Evolutionary conservation across 2,113 vertebrate species (phyloP).

Genomic region (Symphodus melops): DNA sequence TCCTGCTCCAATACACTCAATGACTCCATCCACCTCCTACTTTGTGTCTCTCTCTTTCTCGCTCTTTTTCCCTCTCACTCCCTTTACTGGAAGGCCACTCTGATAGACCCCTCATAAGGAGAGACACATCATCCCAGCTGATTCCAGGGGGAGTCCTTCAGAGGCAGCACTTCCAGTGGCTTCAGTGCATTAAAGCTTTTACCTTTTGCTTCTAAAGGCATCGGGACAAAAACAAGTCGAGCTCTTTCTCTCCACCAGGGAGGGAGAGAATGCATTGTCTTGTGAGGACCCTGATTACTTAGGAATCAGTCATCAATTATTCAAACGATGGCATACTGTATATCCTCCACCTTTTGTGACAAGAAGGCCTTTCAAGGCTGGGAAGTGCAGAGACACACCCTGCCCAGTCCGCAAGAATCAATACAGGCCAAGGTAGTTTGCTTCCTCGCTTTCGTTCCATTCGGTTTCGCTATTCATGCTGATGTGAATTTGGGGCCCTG

Average conservation of each 20-base stretch:
- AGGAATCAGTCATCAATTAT: conserved; percentile 83
- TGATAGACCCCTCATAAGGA: conserved; percentile 71
- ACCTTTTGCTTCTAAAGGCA: conserved; percentile 82
- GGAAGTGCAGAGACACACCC: conserved; percentile 77
- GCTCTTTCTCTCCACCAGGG: conserved; percentile 74
- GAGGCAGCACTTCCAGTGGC: conserved; percentile 82
- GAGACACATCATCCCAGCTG: conserved; percentile 77
- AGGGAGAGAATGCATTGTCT: conserved; percentile 81
- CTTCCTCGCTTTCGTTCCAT: conserved; percentile 56
- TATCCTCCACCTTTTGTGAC: conserved; percentile 82
- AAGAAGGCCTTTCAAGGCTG: conserved; percentile 78
- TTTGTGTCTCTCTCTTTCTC: conserved; percentile 37
- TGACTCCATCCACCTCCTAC: conserved; percentile 59
- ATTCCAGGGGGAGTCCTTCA: conserved; percentile 80
- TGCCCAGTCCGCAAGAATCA: conserved; percentile 71
- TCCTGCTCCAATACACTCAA: conserved; percentile 50
- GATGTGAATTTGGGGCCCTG: conserved; percentile 62
- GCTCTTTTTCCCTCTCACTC: conserved; percentile 49
- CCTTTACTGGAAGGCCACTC: conserved; percentile 80
- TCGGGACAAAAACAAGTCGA: conserved; percentile 78
- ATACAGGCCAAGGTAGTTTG: conserved; percentile 69
- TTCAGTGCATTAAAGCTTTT: conserved; percentile 84
- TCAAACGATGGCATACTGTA: conserved; percentile 75
- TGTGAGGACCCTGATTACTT: conserved; percentile 83
- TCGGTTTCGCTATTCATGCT: conserved; percentile 54